Base-by-base conservation (phyloP, 2,797 vertebrate genomes). In the Bufotes viridis region DNA sequence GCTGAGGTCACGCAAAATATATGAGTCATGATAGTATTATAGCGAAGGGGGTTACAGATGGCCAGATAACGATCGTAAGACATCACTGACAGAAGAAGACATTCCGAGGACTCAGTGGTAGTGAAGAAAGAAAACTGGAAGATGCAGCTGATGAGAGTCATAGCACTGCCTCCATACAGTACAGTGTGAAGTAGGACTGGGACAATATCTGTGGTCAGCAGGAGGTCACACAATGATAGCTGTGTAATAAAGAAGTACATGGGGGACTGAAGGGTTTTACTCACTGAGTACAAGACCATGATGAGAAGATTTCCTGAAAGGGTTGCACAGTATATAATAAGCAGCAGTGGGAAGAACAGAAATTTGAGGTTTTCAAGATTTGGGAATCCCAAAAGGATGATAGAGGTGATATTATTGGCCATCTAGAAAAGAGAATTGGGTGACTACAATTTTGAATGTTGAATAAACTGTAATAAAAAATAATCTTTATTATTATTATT, bases 181-280 rank as follows among this genome's bases (percentile, higher is more conserved):
- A n/a, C 75, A 7, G 20, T 78, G n/a, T 22, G 75, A 26, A 55
- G 75, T 3, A 78, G 75, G 11, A 14, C 17, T 10, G 51, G 75
- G 12, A 78, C 42, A 78, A 78, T 78, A 14, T 78, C 75, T 78
- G 75, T 78, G 14, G 75, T 55, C 75, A 78, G 22, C 22, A 78
- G 42, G 8, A 78, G 24, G n/a, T 78, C 75, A 78, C 42, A 51
- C 49, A 78, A 51, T 6, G 75, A 78, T 0, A 78, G 75, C n/a
- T 78, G 75, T 24, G 75, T 55, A 26, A 78, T 69, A 24, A 69
- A 76, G 72, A 76, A 76, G 72, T 76, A 76, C 72, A 76, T 76
- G 72, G 72, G 72, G 72, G 72, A 76, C 67, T 15, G 67, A 18
- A 69, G 67, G 26, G 67, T 1, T 26, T 69, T 69, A 29, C 67